Base-by-base conservation (phyloP, 2,797 vertebrate species). In the Galaxias olidus region DNA sequence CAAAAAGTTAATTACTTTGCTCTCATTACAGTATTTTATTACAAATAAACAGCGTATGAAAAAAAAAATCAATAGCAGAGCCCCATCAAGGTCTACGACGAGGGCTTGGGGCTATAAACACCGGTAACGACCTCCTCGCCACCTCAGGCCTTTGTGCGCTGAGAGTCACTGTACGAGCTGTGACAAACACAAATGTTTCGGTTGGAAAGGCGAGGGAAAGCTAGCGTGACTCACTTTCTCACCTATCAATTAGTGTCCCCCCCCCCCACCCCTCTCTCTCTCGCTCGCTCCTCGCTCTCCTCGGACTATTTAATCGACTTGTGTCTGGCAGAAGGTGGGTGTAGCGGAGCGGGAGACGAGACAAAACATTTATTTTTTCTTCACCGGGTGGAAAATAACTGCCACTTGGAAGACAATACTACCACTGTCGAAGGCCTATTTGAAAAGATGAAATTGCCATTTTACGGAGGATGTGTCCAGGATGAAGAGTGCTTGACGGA, bases 1-100 rank as follows among this genome's bases (percentile, higher is more conserved):
- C 3, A 30, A 72, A 65, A 57, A 53, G 54, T 75, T 55, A 78
- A 75, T 75, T 67, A 72, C 63, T 59, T 42, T 30, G 30, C n/a
- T 30, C 30, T 3, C 30, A 30, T 30, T 30, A 30, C 30, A 19
- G 30, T 57, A 71, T 71, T 65, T 65, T 44, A 58, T 59, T 65
- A 59, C 7, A 15, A 19, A 45, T 17, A 43, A 17, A 56, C 49
- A 15, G 17, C 46, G 15, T 40, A 50, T 10, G 12, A 4, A 60
- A 49, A 63, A 46, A 13, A 56, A 43, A 51, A 44, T 63, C 59
- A 60, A 66, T 63, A n/a, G 15, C 15, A 13, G 14, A 50, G 50
- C 51, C 14, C 54, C 51, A n/a, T 12, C 53, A 58, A 68, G 42
- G 50, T 54, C 50, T 44, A 56, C 44, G 46, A 66, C 63, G 4